Percentiles rank a stretch among this genome's conserved stretches.
phyloP scores from a whole-genome alignment of 2,797 vertebrate species.

The Cirrhinus mrigala region DNA sequence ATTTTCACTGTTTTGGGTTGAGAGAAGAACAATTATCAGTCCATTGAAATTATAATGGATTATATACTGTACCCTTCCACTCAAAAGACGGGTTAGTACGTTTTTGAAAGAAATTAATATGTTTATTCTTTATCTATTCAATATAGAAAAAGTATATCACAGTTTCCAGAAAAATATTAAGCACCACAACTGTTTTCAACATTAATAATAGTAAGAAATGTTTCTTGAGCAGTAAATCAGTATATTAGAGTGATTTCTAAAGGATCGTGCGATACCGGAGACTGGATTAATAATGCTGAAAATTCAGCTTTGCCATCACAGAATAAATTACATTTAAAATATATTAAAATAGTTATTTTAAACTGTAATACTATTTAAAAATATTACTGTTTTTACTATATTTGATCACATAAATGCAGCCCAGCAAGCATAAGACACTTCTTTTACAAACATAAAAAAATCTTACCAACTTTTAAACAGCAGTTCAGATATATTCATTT shows the following conservation, averaged over 20 bases:
- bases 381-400: not conserved
- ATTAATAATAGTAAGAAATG: not conserved
- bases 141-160: no score
- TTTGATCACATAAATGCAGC: not conserved
- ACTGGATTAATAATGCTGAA: not conserved
- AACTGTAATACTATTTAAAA: not conserved
- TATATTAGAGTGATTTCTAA: no score
- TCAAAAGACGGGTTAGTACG: not conserved
- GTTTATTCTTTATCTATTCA: no score
- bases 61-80: not conserved
- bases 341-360: not conserved
- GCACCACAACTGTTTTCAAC: no score
- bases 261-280: no score
- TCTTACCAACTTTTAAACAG: not conserved
- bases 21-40: not conserved
- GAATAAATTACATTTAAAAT: not conserved
- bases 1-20: slow-evolving; percentile 11
- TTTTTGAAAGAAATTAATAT: not conserved
- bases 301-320: not conserved
- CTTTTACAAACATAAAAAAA: not conserved
- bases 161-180: no score
- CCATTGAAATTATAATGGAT: not conserved
- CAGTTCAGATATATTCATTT: not conserved
- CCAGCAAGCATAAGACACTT: not conserved
- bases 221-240: not conserved